Percentiles rank a stretch among this genome's conserved stretches.
These are phyloP conservation scores for Microplitis manilae DNA, from an alignment of 2,888 invertebrate species.

Conservation along the genomic window DNA sequence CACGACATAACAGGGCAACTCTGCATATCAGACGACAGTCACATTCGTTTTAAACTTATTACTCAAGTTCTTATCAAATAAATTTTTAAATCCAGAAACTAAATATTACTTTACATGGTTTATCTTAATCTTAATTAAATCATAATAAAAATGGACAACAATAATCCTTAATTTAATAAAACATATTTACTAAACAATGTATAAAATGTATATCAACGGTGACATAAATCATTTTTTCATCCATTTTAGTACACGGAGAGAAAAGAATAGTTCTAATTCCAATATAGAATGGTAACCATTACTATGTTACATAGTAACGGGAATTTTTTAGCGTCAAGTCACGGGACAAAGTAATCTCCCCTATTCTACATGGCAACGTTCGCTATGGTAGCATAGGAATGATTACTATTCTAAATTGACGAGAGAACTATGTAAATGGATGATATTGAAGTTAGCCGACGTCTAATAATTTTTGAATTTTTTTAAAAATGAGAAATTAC, in stretches of 20 bases:
- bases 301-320: no score
- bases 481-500: no score
- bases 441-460: no score
- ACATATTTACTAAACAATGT: not conserved
- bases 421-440: no score
- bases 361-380: no score
- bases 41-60: constrained; percentile 12
- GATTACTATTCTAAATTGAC: no score
- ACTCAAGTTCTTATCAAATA: not conserved
- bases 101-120: not conserved
- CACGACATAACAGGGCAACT: not conserved
- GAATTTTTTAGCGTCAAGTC: no score
- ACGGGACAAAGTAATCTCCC: no score
- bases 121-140: constrained; percentile 1
- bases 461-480: no score
- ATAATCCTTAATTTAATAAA: not conserved
- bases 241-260: not conserved
- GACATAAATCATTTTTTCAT: not conserved
- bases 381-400: no score
- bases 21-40: not conserved
- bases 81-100: constrained; percentile 8
- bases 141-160: not conserved
- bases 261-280: no score
- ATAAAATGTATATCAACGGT: not conserved
- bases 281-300: no score